phyloP scores from a whole-genome alignment of 2,113 vertebrate genomes.

The Hypocryptadius cinnamomeus region DNA sequence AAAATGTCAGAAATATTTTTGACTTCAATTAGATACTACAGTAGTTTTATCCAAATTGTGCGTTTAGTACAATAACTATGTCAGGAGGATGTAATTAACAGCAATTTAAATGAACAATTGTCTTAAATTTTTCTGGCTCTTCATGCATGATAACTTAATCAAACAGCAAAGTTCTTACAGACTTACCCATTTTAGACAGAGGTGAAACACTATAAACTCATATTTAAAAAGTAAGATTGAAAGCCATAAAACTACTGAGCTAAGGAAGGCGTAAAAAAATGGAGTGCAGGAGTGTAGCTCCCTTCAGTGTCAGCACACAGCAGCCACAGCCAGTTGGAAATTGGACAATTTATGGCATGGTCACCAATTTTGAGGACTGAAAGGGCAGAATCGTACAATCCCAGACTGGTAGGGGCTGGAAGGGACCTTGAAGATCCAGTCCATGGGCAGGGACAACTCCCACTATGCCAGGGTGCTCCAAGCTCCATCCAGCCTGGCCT shows the following conservation, averaged over 20 bases:
- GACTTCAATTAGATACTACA: slow-evolving; percentile 64
- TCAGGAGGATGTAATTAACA: slow-evolving; percentile 66
- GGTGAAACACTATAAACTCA: slow-evolving; percentile 14
- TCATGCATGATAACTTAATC: slow-evolving; percentile 68
- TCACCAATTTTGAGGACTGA: background rate
- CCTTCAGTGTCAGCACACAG: background rate
- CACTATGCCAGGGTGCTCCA: rapidly evolving
- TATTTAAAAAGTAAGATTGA: slow-evolving; percentile 30
- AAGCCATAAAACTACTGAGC: slow-evolving; percentile 16
- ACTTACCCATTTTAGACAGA: slow-evolving; percentile 18
- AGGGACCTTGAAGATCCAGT: background rate
- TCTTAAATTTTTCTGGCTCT: slow-evolving; percentile 66
- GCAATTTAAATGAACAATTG: slow-evolving; percentile 68
- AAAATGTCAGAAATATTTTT: slow-evolving; percentile 72
- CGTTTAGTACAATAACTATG: slow-evolving; percentile 59
- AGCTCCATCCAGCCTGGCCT: rapidly evolving
- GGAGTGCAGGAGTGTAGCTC: background rate
- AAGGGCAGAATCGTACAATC: background rate
- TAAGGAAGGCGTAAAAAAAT: background rate
- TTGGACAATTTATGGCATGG: background rate
- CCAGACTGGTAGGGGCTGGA: background rate
- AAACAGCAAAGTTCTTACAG: slow-evolving; percentile 63
- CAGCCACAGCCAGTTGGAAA: background rate
- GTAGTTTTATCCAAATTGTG: slow-evolving; percentile 62
- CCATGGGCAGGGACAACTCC: background rate